A percentile compares a stretch with the other conserved stretches of the same genome.
Evolutionary conservation across 1,140 invertebrate species (phyloP).

Genomic region (Bombus superbus): DNA sequence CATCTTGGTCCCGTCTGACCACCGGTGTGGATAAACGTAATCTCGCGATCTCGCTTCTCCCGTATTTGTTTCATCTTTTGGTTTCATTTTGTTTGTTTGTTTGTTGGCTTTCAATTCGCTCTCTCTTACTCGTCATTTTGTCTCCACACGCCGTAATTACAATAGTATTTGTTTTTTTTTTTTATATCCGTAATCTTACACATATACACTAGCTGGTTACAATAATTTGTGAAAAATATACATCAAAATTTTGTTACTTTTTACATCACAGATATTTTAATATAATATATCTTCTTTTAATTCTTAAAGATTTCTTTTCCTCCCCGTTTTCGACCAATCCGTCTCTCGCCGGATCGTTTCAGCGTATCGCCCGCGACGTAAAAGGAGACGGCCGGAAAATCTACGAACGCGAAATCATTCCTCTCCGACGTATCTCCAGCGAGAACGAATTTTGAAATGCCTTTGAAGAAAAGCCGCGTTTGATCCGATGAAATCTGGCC

Average conservation of each 20-base stretch:
- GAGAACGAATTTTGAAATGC: slow-evolving; percentile 9
- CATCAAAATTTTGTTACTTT: slow-evolving; percentile 84
- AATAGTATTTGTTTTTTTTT: slow-evolving; percentile 70
- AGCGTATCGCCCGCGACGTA: slow-evolving; percentile 66
- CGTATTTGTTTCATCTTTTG: slow-evolving; percentile 28
- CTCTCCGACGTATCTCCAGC: neutral
- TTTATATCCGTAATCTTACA: slow-evolving; percentile 78
- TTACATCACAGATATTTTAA: slow-evolving; percentile 84
- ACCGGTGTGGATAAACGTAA: slow-evolving; percentile 76
- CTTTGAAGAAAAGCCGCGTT: neutral
- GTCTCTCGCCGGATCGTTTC: slow-evolving; percentile 65
- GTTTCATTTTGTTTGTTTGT: slow-evolving; percentile 39
- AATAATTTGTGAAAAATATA: slow-evolving; percentile 84
- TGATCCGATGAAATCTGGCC: slow-evolving; percentile 6
- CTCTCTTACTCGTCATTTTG: slow-evolving; percentile 61
- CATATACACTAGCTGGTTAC: slow-evolving; percentile 82
- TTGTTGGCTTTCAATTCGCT: slow-evolving; percentile 58
- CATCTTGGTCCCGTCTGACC: slow-evolving; percentile 80
- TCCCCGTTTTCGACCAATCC: slow-evolving; percentile 73
- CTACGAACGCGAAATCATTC: neutral
- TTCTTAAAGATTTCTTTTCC: slow-evolving; percentile 80
- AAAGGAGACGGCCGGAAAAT: slow-evolving; percentile 57
- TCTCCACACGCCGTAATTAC: slow-evolving; percentile 76
- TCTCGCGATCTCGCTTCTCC: slow-evolving; percentile 64
- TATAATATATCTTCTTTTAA: slow-evolving; percentile 82